Evolutionary conservation across 2,113 vertebrate genomes (phyloP).

Genomic region (Macroglossus sobrinus): DNA sequence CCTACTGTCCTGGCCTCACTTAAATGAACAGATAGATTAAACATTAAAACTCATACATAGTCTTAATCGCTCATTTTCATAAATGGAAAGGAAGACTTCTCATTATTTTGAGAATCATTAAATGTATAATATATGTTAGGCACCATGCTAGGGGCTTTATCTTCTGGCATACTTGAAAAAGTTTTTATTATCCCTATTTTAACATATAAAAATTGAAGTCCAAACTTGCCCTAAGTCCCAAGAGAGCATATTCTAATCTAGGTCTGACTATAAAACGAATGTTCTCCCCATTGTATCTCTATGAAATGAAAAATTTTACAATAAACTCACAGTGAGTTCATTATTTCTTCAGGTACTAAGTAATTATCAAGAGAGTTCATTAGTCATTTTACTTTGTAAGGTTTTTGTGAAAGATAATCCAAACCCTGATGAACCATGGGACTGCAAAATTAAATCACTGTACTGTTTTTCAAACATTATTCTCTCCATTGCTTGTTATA

Average conservation of each 20-base stretch:
- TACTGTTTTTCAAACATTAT: neutral
- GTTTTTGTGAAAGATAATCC: neutral
- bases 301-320: neutral
- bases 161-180: neutral
- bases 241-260: neutral
- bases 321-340: neutral
- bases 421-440: neutral
- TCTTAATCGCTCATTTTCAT: neutral
- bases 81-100: neutral
- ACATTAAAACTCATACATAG: neutral
- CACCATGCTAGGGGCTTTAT: neutral
- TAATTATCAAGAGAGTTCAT: neutral
- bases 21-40: neutral
- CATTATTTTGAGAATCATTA: slow-evolving; percentile 4
- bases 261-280: neutral
- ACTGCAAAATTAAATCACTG: neutral
- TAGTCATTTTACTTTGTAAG: neutral
- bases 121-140: neutral
- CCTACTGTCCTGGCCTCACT: neutral
- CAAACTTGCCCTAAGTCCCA: neutral
- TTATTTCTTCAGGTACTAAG: neutral
- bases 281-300: neutral
- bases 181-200: neutral
- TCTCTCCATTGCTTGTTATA: neutral
- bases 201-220: neutral